Evolutionary conservation across 2,797 vertebrate genomes (phyloP).

Genomic region (Hirundo rustica): DNA sequence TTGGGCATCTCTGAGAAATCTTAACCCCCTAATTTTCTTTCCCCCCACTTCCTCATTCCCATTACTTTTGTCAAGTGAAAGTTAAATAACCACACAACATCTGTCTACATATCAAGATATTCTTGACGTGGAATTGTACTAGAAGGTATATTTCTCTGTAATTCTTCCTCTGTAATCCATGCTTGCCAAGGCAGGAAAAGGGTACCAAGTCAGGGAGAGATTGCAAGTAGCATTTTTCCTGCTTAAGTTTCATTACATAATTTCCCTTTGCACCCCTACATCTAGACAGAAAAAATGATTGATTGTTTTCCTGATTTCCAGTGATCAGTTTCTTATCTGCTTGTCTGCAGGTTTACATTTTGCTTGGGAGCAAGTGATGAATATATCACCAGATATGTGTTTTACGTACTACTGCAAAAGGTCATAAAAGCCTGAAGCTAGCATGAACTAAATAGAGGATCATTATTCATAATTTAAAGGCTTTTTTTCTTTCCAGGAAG

Average conservation of each 20-base stretch:
- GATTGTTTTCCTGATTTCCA: background rate
- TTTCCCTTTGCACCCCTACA: background rate
- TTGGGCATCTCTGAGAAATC: background rate
- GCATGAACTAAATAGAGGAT: background rate
- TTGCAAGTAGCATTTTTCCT: background rate
- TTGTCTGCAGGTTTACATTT: background rate
- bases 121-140: background rate
- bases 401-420: background rate
- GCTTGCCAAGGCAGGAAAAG: background rate
- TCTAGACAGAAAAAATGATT: background rate
- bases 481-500: background rate
- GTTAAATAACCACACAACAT: background rate
- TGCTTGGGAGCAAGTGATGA: background rate
- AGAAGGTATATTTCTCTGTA: background rate
- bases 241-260: background rate
- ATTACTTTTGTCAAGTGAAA: background rate
- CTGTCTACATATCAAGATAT: background rate
- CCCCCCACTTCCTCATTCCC: background rate
- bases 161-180: background rate
- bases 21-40: background rate
- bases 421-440: background rate
- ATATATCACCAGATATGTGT: rapidly evolving
- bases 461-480: background rate
- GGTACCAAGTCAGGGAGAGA: too few relatives aligned
- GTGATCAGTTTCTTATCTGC: background rate